These are phyloP conservation scores for Eurystomus gularis DNA, from an alignment of 2,113 vertebrate species.

Conservation along the genomic window DNA sequence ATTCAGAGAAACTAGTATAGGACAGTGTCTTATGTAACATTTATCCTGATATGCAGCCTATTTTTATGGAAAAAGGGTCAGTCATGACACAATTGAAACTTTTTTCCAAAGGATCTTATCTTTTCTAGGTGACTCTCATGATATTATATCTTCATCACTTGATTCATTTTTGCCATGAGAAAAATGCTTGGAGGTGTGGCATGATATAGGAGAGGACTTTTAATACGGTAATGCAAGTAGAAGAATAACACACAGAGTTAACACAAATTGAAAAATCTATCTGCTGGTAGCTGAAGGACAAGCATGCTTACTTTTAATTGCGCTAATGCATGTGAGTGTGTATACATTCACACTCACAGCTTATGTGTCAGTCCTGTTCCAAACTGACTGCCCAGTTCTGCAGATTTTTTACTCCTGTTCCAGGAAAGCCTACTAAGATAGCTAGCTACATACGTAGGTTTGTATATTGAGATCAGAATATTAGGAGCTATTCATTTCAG, in stretches of 20 bases:
- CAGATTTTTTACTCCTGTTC: not conserved
- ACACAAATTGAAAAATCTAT: not conserved
- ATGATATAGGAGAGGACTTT: not conserved
- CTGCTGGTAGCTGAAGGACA: not conserved
- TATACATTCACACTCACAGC: fast-evolving
- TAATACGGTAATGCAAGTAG: not conserved
- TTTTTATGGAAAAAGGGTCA: not conserved
- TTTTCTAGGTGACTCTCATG: not conserved
- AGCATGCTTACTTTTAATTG: not conserved
- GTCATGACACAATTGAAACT: not conserved
- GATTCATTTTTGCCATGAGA: not conserved
- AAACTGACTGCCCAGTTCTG: not conserved
- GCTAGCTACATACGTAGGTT: not conserved
- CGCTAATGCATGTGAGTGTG: fast-evolving
- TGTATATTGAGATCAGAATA: not conserved
- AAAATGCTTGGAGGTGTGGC: not conserved
- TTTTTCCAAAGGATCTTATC: not conserved
- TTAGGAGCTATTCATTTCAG: not conserved
- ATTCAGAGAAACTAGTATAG: not conserved
- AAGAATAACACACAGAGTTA: not conserved
- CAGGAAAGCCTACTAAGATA: not conserved
- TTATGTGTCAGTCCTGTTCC: not conserved
- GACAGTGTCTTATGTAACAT: not conserved
- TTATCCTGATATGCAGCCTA: not conserved
- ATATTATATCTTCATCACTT: not conserved